Conservation (phyloP, 2,797 vertebrate genomes). For the Tragopan temminckii region DNA sequence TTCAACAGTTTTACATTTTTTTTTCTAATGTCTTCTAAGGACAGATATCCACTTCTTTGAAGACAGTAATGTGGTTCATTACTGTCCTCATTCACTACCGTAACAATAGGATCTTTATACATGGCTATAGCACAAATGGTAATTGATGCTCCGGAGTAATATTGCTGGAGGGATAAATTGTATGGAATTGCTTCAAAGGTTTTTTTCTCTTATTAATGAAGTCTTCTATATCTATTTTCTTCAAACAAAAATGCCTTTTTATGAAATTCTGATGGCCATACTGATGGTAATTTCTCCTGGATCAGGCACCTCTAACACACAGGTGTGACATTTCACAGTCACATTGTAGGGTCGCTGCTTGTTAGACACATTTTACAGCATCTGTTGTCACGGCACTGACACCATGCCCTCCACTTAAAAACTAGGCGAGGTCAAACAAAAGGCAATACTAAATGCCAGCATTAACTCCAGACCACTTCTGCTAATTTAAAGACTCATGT, state of each 20-base stretch:
- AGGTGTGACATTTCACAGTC: not conserved
- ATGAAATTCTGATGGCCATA: not conserved
- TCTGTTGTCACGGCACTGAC: not conserved
- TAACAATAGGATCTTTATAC: not conserved
- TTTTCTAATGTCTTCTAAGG: not conserved
- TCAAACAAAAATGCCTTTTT: not conserved
- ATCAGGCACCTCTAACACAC: not conserved
- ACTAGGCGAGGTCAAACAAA: not conserved
- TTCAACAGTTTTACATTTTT: not conserved
- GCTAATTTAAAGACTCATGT: not conserved
- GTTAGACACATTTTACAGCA: not conserved
- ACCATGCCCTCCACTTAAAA: not conserved
- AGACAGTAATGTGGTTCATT: not conserved
- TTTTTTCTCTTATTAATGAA: not conserved
- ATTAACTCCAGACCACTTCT: not conserved
- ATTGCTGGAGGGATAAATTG: not conserved
- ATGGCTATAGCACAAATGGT: not conserved
- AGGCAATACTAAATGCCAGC: not conserved
- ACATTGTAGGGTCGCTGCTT: not conserved
- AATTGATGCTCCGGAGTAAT: not conserved
- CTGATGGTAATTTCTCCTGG: not conserved
- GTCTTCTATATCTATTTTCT: not conserved
- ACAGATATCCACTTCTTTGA: not conserved
- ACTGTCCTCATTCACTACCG: not conserved
- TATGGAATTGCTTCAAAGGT: not conserved